Percentiles rank a stretch among this genome's conserved stretches.
Conservation (phyloP, 64 coral and sea anemone genomes). For the Exaiptasia diaphana region DNA sequence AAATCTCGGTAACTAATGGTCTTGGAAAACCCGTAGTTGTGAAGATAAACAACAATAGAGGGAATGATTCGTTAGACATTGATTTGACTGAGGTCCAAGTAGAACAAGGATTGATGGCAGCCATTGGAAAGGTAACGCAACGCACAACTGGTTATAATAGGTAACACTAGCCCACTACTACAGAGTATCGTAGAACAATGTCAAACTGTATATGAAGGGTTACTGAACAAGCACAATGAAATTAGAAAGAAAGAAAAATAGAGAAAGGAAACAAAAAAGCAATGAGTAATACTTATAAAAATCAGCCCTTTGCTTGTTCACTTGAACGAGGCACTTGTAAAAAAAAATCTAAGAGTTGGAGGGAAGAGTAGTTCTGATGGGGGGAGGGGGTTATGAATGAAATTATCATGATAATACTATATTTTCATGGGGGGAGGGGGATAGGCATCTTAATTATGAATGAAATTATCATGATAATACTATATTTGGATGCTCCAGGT, state of each 20-base stretch:
- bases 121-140: conserved; percentile 29
- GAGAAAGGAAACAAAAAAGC: no score
- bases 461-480: neutral
- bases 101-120: conserved; percentile 19
- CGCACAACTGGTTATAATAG: no score
- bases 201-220: no score
- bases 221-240: no score
- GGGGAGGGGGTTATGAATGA: neutral
- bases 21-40: neutral
- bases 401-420: neutral
- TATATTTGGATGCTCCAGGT: conserved; percentile 6
- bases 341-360: no score
- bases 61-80: conserved; percentile 37
- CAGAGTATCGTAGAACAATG: no score
- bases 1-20: conserved; percentile 31
- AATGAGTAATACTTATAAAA: no score
- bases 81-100: conserved; percentile 19
- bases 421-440: neutral
- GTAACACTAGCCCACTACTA: no score
- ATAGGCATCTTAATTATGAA: neutral
- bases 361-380: no score
- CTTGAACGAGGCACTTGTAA: no score
- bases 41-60: neutral
- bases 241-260: no score
- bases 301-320: no score